Base-by-base conservation (phyloP, 2,113 vertebrate genomes). In the Saccopteryx bilineata region DNA sequence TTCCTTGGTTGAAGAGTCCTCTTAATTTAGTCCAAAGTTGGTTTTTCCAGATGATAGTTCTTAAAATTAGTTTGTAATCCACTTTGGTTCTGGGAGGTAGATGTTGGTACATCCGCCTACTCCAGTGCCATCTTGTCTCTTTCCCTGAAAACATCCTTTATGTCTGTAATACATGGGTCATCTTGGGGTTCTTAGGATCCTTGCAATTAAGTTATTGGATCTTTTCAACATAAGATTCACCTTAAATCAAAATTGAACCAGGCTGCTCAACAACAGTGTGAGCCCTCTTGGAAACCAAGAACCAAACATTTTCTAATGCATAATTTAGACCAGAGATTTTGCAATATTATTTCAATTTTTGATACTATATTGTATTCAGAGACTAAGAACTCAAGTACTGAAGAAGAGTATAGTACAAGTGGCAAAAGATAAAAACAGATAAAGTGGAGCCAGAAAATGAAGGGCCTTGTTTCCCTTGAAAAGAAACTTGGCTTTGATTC, bases 201-300 rank as follows among this genome's bases (percentile, higher is more conserved):
- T 94, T 82, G 9, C 3, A 81, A 89, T 11, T 91, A 90, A 78
- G 54, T 61, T 46, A 48, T 5, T 79, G n/a, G 19, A 80, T 75
- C 17, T 90, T 74, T 84, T 52, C 58, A 56, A 7, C 31, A 66
- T 4, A 83, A 90, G 6, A 4, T 19, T 48, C 28, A 50, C 63
- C 60, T 90, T 80, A 58, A 58, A 39, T 75, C 60, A n/a, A 8
- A 74, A 15, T 31, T 56, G 6, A 87, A 63, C 10, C 46, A 61
- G 11, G 14, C 21, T 61, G 18, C 11, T 50, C 33, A 68, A 31
- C 12, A 91, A 58, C 19, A 71, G 28, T 60, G n/a, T 48, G 26
- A 81, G 48, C 17, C 31, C 58, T 66, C 12, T 9, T 3, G 31
- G 14, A 83, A 84, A 58, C 33, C 3, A 93, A 84, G 39, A 92